Conservation (phyloP, 2,888 invertebrate species). For the Lasioglossum vierecki region DNA sequence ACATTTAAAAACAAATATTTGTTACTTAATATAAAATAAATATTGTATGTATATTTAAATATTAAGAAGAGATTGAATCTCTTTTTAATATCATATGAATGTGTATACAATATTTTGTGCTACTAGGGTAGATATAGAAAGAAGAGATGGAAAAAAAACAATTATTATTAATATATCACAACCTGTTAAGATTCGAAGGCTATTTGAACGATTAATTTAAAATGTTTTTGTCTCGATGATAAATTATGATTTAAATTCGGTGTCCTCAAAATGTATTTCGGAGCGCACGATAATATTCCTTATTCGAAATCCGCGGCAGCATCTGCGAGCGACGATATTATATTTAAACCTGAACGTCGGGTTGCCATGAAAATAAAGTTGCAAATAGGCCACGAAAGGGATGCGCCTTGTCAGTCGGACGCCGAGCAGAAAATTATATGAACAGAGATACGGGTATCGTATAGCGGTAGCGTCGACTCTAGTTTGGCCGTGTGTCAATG, state of each 20-base stretch:
- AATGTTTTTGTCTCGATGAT: not conserved
- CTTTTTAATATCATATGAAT: no score
- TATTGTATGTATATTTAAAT: no score
- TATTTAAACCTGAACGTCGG: slow-evolving; percentile 31
- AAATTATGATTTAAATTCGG: not conserved
- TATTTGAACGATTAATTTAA: no score
- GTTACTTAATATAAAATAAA: no score
- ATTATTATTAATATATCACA: no score
- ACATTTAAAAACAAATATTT: no score
- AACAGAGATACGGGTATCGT: slow-evolving; percentile 17
- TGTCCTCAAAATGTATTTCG: slow-evolving; percentile 26
- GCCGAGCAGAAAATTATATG: slow-evolving; percentile 40
- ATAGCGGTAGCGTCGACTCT: slow-evolving; percentile 14
- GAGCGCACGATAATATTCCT: not conserved
- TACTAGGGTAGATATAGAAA: no score
- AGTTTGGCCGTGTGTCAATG: slow-evolving; percentile 58
- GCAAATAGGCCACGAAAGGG: slow-evolving; percentile 37
- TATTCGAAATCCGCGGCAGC: not conserved
- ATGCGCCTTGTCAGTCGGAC: not conserved
- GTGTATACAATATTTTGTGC: no score
- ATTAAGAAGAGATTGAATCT: no score
- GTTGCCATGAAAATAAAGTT: slow-evolving; percentile 11
- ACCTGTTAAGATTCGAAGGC: no score
- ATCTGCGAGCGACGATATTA: slow-evolving; percentile 30
- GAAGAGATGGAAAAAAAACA: no score